Percentiles rank a stretch among this genome's conserved stretches.
Evolutionary conservation across 2,797 vertebrate species (phyloP).

Genomic region (Chrysocyon brachyurus): DNA sequence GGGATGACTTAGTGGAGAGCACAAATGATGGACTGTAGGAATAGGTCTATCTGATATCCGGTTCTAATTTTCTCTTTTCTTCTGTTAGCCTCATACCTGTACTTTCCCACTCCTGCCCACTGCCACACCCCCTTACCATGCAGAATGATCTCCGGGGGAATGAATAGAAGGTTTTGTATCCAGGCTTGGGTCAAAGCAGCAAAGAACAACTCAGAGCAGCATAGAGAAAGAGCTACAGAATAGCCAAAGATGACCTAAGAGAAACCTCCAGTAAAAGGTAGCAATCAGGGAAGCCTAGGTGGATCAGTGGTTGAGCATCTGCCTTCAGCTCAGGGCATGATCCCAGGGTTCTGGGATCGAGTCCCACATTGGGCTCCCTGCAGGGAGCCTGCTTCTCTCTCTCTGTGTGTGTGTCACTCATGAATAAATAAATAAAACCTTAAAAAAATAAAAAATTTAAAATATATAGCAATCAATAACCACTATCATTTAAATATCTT

Average conservation of each 20-base stretch:
- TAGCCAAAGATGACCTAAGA: not conserved
- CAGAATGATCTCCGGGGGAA: not conserved
- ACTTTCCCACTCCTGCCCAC: not conserved
- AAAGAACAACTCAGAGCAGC: not conserved
- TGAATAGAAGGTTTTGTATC: not conserved
- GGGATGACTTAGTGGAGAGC: not conserved
- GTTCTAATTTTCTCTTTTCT: not conserved
- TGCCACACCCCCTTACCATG: not conserved
- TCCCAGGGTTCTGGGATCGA: too few species aligned
- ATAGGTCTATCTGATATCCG: not conserved
- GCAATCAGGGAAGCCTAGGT: not conserved
- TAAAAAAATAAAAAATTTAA: too few species aligned
- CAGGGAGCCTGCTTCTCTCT: too few species aligned
- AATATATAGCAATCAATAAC: not conserved
- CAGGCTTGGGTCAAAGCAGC: not conserved
- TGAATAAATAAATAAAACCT: too few species aligned
- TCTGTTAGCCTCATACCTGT: not conserved
- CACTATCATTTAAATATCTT: conserved; percentile 14
- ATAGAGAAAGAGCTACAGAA: conserved; percentile 8
- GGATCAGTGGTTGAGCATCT: too few species aligned
- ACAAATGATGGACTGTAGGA: not conserved
- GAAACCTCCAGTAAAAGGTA: not conserved
- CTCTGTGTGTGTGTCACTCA: too few species aligned
- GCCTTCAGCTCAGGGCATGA: too few species aligned
- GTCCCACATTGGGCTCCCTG: too few species aligned